phyloP scores from a whole-genome alignment of 2,113 vertebrate species.

The Brachypteracias leptosomus region DNA sequence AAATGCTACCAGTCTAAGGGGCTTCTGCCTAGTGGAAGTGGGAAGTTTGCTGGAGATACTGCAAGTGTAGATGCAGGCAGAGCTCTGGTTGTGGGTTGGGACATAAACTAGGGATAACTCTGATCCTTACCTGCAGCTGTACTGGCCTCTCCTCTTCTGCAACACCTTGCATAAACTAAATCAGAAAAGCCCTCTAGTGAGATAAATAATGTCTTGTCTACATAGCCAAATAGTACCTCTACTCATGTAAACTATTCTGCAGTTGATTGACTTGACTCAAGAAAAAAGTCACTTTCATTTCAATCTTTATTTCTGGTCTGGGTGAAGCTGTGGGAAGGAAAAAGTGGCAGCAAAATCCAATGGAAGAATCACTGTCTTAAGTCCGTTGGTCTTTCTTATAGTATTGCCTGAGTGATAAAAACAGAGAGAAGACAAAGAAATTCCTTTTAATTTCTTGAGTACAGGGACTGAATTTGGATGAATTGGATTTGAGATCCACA shows the following conservation, averaged over 20 bases:
- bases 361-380: neutral
- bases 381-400: neutral
- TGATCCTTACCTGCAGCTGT: neutral
- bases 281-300: neutral
- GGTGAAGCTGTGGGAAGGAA: neutral
- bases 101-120: neutral
- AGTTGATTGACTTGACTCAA: neutral
- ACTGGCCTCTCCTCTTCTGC: neutral
- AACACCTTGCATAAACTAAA: neutral
- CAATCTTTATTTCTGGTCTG: neutral
- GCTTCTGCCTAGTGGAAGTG: neutral
- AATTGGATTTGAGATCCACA: neutral
- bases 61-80: fast-evolving
- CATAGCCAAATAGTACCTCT: neutral
- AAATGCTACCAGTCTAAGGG: neutral
- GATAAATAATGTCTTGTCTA: neutral
- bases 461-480: neutral
- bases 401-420: neutral
- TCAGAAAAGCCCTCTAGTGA: neutral
- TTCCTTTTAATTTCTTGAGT: neutral
- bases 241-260: neutral
- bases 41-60: neutral
- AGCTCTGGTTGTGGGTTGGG: neutral
- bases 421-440: neutral
- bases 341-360: neutral